These are phyloP conservation scores for Bombus sylvicola DNA, from an alignment of 1,140 invertebrate species.

Conservation along the genomic window DNA sequence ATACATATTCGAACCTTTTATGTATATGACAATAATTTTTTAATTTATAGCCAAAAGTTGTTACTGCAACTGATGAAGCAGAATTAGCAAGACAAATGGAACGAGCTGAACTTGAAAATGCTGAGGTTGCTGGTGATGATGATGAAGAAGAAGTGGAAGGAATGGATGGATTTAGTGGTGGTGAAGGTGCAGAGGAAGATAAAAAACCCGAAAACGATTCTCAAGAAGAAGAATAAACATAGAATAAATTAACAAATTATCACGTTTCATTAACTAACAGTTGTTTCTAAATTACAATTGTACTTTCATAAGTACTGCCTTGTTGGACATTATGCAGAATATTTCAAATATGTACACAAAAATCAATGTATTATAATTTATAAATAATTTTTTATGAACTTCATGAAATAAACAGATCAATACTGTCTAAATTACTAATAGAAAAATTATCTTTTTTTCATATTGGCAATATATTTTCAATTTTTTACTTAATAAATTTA, in stretches of 20 bases:
- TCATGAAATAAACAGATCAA: constrained; percentile 55
- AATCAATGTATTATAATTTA: constrained; percentile 53
- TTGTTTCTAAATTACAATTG: constrained; percentile 29
- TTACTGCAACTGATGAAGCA: constrained; percentile 98
- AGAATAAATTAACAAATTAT: constrained; percentile 44
- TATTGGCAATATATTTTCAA: background rate
- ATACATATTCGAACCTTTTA: constrained; percentile 2
- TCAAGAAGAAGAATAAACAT: constrained; percentile 72
- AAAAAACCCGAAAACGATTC: constrained; percentile 66
- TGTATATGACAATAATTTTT: constrained; percentile 20
- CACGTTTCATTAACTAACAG: constrained; percentile 20
- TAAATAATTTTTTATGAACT: constrained; percentile 61
- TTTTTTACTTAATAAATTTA: background rate
- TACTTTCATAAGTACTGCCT: constrained; percentile 46
- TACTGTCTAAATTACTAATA: constrained; percentile 11
- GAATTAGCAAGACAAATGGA: constrained; percentile 97
- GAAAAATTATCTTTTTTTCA: background rate
- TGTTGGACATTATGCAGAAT: constrained; percentile 50
- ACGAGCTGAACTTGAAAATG: constrained; percentile 95
- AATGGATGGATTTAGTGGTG: constrained; percentile 82
- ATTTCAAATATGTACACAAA: constrained; percentile 68
- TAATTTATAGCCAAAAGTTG: constrained; percentile 94
- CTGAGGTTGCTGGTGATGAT: constrained; percentile 95
- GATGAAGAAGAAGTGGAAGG: constrained; percentile 91
- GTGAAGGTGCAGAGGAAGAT: constrained; percentile 79